Evolutionary conservation across 2,797 vertebrate genomes (phyloP), one percentile per base, ranked within the genome.

Genomic region (Acestrorhynchus altus): DNA sequence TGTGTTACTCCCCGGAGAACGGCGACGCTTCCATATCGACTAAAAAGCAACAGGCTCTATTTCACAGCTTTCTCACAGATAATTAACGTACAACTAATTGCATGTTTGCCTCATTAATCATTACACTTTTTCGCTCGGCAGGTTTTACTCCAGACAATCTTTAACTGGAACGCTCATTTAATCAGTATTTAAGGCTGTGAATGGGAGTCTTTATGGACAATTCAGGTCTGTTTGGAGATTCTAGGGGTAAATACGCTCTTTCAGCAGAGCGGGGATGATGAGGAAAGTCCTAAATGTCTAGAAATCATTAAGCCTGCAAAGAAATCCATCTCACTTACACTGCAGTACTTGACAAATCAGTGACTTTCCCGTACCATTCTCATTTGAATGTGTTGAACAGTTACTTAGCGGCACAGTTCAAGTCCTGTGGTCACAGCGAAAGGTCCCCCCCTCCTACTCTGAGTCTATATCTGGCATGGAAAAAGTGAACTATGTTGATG

Each of bases 71-170:
- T 57, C 63, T 77, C 75, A 85, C 80, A 76, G 52, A 64, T 81
- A 78, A 76, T 81, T 81, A 83, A 81, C 79, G 65, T 81, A 79
- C 77, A 81, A 85, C 83, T 75, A 79, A 68, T 61, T 75, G 67
- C 47, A 85, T 31, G 40, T 59, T 64, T 46, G 76, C 46, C 60
- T 85, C 73, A 81, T 63, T 79, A 81, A 81, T 75, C 69, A 83
- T 74, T 83, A 77, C 64, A 78, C 77, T 67, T 47, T 35, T 59
- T 20, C 54, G 35, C 54, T 22, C 35, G 46, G 13, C 42, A 28
- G 47, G 46, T 73, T 26, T 72, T 51, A 76, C 71, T 16, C 51
- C 16, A 15, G 20, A n/a, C 39, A 78, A 81, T 66, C 52, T 82
- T 82, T 84, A 81, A 84, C 83, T 64, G 57, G 72, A 80, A 68